These are phyloP conservation scores for Eciton burchellii DNA, from an alignment of 1,140 invertebrate genomes.

Conservation along the genomic window DNA sequence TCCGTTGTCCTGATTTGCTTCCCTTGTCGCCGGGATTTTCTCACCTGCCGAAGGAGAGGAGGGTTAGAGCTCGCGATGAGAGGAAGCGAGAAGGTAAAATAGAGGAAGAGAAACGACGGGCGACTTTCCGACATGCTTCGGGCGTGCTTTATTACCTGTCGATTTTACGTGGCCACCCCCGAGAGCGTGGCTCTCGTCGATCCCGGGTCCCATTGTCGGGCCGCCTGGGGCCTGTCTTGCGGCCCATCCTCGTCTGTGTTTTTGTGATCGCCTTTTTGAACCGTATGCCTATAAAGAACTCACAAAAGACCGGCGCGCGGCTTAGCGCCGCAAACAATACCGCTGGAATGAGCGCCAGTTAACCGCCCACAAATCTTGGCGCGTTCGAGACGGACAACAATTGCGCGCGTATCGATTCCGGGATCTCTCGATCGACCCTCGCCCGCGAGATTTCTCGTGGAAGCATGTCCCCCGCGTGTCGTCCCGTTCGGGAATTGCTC, in stretches of 20 bases:
- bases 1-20: constrained; percentile 43
- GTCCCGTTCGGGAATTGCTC: too few relatives aligned
- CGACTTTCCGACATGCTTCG: neutral
- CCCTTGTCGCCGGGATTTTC: constrained; percentile 54
- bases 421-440: constrained; percentile 1
- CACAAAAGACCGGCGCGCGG: constrained; percentile 27
- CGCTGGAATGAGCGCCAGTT: constrained; percentile 58
- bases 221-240: constrained; percentile 29
- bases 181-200: constrained; percentile 13
- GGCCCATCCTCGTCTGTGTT: constrained; percentile 16
- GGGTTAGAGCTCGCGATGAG: neutral
- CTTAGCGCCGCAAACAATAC: constrained; percentile 50
- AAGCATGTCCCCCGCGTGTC: neutral
- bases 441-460: neutral
- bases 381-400: constrained; percentile 43
- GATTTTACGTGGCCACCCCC: constrained; percentile 66
- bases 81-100: too few relatives aligned
- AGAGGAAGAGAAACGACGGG: constrained; percentile 3
- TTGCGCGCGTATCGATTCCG: neutral
- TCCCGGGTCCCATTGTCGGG: constrained; percentile 39
- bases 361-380: constrained; percentile 45
- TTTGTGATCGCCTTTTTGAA: constrained; percentile 24
- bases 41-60: constrained; percentile 33
- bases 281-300: constrained; percentile 50
- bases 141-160: constrained; percentile 59